A percentile compares a stretch with the other conserved stretches of the same genome.
Evolutionary conservation across 2,113 vertebrate species (phyloP).

Genomic region (Ascaphus truei): DNA sequence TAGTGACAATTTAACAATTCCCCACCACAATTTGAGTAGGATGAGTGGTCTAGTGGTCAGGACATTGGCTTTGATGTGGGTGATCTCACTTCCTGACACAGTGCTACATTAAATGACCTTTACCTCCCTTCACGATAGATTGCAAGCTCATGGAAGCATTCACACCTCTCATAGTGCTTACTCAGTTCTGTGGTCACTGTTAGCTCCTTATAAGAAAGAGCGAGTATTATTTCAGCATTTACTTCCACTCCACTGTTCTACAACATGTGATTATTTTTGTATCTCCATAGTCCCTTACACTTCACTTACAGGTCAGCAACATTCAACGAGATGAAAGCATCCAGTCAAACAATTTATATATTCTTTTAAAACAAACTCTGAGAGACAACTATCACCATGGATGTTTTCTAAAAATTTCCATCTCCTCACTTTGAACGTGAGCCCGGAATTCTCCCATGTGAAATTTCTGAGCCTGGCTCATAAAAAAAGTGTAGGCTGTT

Average conservation of each 20-base stretch:
- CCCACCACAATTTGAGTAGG: no score
- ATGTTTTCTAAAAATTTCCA: constrained; percentile 59
- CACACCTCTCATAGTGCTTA: no score
- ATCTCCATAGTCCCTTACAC: neutral
- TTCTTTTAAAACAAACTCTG: constrained; percentile 41
- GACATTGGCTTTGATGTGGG: no score
- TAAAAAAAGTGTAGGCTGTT: constrained; percentile 40
- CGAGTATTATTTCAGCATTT: neutral
- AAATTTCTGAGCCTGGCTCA: constrained; percentile 47
- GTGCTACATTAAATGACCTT: no score
- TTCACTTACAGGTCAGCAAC: constrained; percentile 41
- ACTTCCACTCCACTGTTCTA: neutral
- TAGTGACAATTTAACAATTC: no score
- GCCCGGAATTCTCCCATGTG: constrained; percentile 52
- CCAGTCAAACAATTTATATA: constrained; percentile 34
- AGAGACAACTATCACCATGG: constrained; percentile 49
- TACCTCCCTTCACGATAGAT: no score
- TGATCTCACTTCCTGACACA: no score
- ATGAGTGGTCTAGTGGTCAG: no score
- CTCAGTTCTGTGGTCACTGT: no score
- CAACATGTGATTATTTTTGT: neutral
- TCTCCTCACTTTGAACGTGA: constrained; percentile 49
- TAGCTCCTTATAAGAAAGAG: no score
- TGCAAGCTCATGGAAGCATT: no score
- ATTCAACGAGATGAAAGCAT: constrained; percentile 32